These are phyloP conservation scores for Notechis scutatus DNA, from an alignment of 2,113 vertebrate species.

Conservation along the genomic window DNA sequence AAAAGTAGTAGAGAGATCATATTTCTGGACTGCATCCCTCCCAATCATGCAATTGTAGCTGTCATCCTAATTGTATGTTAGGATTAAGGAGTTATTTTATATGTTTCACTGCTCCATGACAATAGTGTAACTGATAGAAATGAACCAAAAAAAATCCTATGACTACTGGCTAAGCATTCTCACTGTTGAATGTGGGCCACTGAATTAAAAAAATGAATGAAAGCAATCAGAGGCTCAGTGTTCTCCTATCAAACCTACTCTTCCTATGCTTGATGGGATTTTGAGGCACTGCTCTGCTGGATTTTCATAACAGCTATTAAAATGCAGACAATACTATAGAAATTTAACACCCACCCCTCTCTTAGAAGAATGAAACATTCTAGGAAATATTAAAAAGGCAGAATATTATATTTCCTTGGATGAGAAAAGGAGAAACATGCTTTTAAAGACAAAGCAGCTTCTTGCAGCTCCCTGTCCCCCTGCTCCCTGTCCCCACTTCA, in stretches of 20 bases:
- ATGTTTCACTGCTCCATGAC: background rate
- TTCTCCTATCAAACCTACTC: background rate
- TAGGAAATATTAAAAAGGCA: too few species aligned
- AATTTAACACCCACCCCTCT: too few species aligned
- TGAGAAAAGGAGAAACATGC: too few species aligned
- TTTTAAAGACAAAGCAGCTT: too few species aligned
- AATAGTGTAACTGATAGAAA: background rate
- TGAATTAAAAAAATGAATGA: background rate
- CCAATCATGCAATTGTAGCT: conserved; percentile 33
- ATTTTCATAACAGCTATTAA: conserved; percentile 1
- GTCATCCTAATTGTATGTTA: conserved; percentile 24
- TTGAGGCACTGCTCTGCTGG: background rate
- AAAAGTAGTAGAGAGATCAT: conserved; percentile 41
- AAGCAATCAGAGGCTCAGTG: background rate
- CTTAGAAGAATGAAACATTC: too few species aligned
- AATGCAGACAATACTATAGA: background rate
- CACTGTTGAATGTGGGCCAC: background rate
- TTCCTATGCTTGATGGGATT: background rate
- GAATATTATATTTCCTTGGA: too few species aligned
- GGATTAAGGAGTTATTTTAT: conserved; percentile 36
- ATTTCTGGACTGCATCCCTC: conserved; percentile 37
- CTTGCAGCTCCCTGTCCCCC: too few species aligned
- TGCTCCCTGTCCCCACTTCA: too few species aligned
- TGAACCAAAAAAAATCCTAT: background rate
- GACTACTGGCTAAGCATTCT: background rate